Conservation (phyloP, 2,797 vertebrate genomes). For the Phalanger gymnotis region DNA sequence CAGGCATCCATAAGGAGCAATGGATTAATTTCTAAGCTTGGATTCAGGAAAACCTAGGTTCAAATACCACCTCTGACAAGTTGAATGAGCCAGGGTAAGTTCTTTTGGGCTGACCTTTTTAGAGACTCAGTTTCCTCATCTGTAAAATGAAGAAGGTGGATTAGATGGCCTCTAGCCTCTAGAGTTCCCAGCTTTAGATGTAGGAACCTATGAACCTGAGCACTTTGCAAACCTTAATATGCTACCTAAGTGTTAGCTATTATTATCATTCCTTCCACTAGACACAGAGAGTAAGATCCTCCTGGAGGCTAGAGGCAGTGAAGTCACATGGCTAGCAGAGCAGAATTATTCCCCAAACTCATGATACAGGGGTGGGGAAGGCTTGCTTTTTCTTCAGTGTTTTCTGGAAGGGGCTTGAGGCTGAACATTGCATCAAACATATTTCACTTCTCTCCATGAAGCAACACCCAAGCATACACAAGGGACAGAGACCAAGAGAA, state of each 20-base stretch:
- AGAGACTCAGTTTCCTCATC: neutral
- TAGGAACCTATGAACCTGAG: neutral
- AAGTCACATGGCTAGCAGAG: neutral
- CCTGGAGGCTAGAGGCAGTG: neutral
- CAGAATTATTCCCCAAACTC: neutral
- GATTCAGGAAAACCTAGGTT: neutral
- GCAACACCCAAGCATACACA: neutral
- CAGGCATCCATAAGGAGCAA: neutral
- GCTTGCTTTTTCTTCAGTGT: neutral
- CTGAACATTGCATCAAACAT: neutral
- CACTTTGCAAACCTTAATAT: neutral
- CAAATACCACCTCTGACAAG: neutral
- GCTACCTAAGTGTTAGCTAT: neutral
- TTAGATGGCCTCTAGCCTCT: neutral
- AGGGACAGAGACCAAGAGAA: accelerated
- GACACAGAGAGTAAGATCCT: neutral
- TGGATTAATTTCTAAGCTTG: neutral
- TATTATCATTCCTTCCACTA: neutral
- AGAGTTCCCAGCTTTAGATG: neutral
- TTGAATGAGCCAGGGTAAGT: neutral
- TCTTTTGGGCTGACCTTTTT: neutral
- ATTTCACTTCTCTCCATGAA: neutral
- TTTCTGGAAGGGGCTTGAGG: neutral
- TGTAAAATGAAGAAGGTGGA: neutral
- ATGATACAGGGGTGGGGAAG: neutral